Evolutionary conservation across 2,797 vertebrate species (phyloP), one percentile per base, ranked within the genome.

Genomic region (Vultur gryphus): DNA sequence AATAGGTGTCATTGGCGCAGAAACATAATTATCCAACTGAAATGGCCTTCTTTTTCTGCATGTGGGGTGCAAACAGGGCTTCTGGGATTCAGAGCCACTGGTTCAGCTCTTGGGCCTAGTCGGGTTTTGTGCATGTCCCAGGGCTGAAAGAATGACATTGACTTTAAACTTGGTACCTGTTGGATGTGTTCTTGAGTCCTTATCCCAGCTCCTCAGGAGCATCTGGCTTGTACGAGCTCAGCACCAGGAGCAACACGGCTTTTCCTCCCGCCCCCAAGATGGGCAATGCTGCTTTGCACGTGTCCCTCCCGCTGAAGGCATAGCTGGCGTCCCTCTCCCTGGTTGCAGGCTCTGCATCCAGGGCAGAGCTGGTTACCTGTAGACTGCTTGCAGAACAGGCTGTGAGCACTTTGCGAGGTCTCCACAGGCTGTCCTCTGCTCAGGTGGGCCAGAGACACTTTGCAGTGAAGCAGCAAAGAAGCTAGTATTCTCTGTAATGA

Each of bases 271-370:
- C 6, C 9, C 8, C 19, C 20, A 46, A 6, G 18, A 2, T 39
- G 5, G n/a, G 33, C 16, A 49, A 0, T n/a, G 43, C 39, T 62
- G 21, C 24, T 54, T 21, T 43, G 18, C 48, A 66, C 2, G 1
- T 29, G 33, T 49, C 20, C 16, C 11, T 67, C 6, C 25, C 46
- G 66, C 31, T 4, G 8, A 76, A 79, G 62, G n/a, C 17, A 20
- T 1, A 28, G 49, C 41, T 67, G 23, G 2, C 31, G 33, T 15
- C 46, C 44, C 18, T 26, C 17, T 57, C 41, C 41, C 54, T 79
- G 58, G 10, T 4, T 61, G 55, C 58, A 51, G 73, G 31, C 33
- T 58, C 35, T 62, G 26, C 11, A 39, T 21, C 14, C 19, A 29
- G 49, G 57, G 31, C 66, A 33, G 48, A 49, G 33, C 58, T 82